Evolutionary conservation across 30 jellyfish, hydroid and myxozoan genomes (phyloP), one percentile per base, ranked within the genome.

Genomic region (Nemopilema nomurai): DNA sequence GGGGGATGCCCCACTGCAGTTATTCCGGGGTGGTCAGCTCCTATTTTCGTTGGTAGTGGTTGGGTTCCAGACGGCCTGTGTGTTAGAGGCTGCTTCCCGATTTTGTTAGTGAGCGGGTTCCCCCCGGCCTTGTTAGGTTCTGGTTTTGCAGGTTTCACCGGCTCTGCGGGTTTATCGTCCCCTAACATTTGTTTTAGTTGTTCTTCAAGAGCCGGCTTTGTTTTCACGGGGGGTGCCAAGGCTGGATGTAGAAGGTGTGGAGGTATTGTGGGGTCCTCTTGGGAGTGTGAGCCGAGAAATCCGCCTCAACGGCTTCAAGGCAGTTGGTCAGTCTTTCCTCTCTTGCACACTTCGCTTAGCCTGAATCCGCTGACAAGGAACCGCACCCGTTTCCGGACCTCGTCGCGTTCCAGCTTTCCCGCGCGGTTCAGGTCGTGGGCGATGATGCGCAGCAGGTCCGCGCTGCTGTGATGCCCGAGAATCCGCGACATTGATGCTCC

Each of bases 351-450:
- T 25, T 75, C 93, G 50, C 93, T 84, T 20, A 71, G 93, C 62
- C 72, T 77, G 77, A 71, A 84, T 17, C 93, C 93, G 75, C 93
- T 84, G 23, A 84, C 93, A 23, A 84, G 87, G 33, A 84, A 84
- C 71, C 82, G 21, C 53, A 84, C 93, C 24, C 93, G 69, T 69
- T 84, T 84, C 63, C 71, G 41, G 28, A 84, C 79, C 78, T 84
- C 93, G 29, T 84, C 93, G 75, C 93, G 62, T 25, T 84, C 87
- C 33, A 84, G 51, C 20, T 84, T 67, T 20, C 79, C 18, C 73
- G 87, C 93, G 83, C 87, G 73, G 83, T 84, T 84, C 63, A 84
- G 67, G 66, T 84, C 93, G 49, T 84, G 93, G 0, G 93, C 93
- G 18, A 84, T 67, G 57, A 84, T 72, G 28, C 93, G 87, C 49